These are phyloP conservation scores for Andrena marginata DNA, from an alignment of 2,888 invertebrate genomes.

Conservation along the genomic window DNA sequence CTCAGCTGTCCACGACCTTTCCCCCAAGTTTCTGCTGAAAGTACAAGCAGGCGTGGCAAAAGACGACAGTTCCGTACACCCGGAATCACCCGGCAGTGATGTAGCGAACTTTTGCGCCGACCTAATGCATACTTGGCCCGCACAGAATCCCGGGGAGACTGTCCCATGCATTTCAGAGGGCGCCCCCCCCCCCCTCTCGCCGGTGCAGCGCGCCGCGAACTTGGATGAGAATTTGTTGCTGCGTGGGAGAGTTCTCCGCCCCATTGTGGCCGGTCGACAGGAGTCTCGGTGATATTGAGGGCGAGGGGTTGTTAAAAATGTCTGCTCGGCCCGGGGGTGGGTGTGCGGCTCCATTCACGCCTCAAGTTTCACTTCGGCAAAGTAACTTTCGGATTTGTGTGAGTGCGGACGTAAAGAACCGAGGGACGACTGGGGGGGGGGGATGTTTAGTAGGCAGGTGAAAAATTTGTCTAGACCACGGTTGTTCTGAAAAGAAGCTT, in stretches of 20 bases:
- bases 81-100: too few species aligned
- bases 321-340: background rate
- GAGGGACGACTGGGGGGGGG: too few species aligned
- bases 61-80: too few species aligned
- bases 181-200: background rate
- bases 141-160: conserved; percentile 38
- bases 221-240: conserved; percentile 32
- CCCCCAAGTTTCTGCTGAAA: too few species aligned
- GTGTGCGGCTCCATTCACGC: background rate
- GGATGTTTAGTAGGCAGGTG: too few species aligned
- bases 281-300: conserved; percentile 43
- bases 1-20: too few species aligned
- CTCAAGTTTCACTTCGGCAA: background rate
- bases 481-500: too few species aligned
- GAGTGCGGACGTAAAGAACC: too few species aligned
- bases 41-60: too few species aligned
- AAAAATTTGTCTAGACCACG: too few species aligned
- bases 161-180: conserved; percentile 53
- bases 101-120: conserved; percentile 33
- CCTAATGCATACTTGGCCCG: conserved; percentile 47
- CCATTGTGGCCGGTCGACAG: conserved; percentile 25
- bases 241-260: conserved; percentile 21
- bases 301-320: conserved; percentile 33
- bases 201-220: conserved; percentile 25
- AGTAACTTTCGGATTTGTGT: background rate